Percentiles rank a stretch among this genome's conserved stretches.
Evolutionary conservation across 2,113 vertebrate genomes (phyloP).

Genomic region (Pangasianodon gigas): DNA sequence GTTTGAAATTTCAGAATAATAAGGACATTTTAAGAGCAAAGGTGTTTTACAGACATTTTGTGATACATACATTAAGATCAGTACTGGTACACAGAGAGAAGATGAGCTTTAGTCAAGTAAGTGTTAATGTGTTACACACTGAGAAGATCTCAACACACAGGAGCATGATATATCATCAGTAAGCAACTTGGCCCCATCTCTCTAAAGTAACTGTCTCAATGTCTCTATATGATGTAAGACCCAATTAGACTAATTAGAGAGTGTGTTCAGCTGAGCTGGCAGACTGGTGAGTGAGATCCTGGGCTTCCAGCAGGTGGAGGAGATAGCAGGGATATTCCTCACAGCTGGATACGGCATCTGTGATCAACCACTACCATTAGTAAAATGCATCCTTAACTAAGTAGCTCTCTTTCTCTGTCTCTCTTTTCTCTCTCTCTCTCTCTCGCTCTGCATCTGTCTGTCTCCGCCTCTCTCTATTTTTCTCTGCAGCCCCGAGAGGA

Average conservation of each 20-base stretch:
- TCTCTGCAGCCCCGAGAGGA: slow-evolving; percentile 85
- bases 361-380: slow-evolving; percentile 25
- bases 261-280: neutral
- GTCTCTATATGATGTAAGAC: neutral
- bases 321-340: slow-evolving; percentile 4
- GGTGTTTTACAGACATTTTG: neutral
- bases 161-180: neutral
- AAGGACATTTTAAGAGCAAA: neutral
- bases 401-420: neutral
- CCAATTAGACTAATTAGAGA: slow-evolving; percentile 28
- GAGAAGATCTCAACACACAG: neutral
- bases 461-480: neutral
- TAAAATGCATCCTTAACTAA: slow-evolving; percentile 26
- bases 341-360: slow-evolving; percentile 26
- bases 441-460: slow-evolving; percentile 24
- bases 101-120: neutral
- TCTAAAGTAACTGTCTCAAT: neutral
- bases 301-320: slow-evolving; percentile 7
- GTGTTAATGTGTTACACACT: neutral
- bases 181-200: neutral
- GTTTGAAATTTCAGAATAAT: neutral
- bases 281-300: slow-evolving; percentile 11
- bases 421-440: neutral
- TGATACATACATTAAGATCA: neutral
- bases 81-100: neutral